phyloP scores from a whole-genome alignment of 2,797 vertebrate species.

The Lemur catta region DNA sequence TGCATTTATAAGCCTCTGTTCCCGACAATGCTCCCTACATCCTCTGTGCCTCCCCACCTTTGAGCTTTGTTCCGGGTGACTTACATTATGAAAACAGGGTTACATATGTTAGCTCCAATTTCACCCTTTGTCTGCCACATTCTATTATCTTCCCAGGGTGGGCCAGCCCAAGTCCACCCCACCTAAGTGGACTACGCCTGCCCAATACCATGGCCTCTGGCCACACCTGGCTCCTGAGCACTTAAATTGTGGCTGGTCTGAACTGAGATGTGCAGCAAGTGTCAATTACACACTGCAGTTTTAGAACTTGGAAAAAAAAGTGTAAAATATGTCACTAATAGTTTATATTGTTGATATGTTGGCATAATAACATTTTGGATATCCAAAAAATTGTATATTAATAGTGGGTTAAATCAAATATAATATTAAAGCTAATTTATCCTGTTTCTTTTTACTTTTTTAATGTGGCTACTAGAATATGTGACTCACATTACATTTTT shows the following conservation, averaged over 20 bases:
- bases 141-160: neutral
- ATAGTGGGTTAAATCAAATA: neutral
- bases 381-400: neutral
- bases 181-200: neutral
- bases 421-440: neutral
- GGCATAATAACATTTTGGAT: neutral
- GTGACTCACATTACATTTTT: neutral
- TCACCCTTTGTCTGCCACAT: neutral
- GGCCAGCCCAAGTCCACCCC: neutral
- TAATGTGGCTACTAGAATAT: neutral
- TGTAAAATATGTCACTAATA: neutral
- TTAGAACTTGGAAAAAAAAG: neutral
- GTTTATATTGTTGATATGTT: neutral
- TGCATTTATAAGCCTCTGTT: neutral
- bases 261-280: neutral
- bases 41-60: neutral
- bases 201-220: neutral
- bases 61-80: neutral
- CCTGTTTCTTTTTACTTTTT: neutral
- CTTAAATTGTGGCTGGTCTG: neutral
- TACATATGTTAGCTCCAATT: neutral
- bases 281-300: neutral
- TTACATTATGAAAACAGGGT: neutral
- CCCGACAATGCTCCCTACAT: accelerated
- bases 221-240: neutral